Percentiles rank a stretch among this genome's conserved stretches.
These are phyloP conservation scores for Cotesia glomerata DNA, from an alignment of 1,140 invertebrate species.

Conservation along the genomic window DNA sequence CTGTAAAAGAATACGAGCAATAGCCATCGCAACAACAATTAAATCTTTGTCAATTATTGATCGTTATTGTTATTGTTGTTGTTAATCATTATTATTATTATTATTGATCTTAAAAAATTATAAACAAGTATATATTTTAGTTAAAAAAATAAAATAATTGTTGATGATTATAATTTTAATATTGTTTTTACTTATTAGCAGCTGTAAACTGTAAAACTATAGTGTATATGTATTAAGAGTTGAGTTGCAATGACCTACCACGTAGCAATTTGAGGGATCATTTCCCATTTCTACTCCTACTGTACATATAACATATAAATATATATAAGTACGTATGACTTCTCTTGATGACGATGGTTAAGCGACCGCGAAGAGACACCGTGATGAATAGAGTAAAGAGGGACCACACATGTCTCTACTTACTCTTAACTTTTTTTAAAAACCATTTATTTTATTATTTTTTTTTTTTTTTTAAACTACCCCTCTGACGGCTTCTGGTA, in stretches of 20 bases:
- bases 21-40: conserved; percentile 5
- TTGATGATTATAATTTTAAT: too few species aligned
- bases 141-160: too few species aligned
- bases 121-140: not conserved
- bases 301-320: conserved; percentile 16
- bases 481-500: too few species aligned
- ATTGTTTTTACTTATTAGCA: not conserved
- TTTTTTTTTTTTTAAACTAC: too few species aligned
- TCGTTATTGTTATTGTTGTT: not conserved
- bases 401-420: conserved; percentile 45
- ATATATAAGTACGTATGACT: not conserved
- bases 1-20: conserved; percentile 12
- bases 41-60: conserved; percentile 3
- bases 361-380: conserved; percentile 41
- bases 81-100: not conserved
- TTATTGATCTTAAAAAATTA: not conserved
- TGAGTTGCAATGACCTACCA: conserved; percentile 42
- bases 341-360: conserved; percentile 45
- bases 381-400: conserved; percentile 42
- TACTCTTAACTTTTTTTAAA: conserved; percentile 7
- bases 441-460: too few species aligned
- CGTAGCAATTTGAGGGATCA: conserved; percentile 51
- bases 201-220: too few species aligned
- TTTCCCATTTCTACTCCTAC: conserved; percentile 43
- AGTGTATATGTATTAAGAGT: not conserved